Conservation (phyloP, 35 echinoderm and acorn worm genomes). For the Anneissia japonica region DNA sequence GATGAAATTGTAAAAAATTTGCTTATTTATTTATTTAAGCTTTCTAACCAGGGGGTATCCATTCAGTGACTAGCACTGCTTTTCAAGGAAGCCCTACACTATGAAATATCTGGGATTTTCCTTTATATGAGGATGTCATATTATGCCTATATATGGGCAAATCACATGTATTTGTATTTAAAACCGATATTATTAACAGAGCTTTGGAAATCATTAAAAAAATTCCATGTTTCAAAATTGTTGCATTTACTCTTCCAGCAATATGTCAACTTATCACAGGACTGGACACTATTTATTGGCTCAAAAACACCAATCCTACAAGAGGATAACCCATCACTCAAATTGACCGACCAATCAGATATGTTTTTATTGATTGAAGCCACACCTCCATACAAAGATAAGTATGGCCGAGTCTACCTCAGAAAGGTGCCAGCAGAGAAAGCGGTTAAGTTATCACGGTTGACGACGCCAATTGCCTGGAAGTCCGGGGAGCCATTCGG, state of each 20-base stretch:
- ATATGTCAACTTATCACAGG: constrained; percentile 72
- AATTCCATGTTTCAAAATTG: background rate
- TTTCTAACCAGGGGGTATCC: too few species aligned
- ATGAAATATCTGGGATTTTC: background rate
- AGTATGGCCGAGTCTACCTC: constrained; percentile 37
- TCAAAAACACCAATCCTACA: constrained; percentile 13
- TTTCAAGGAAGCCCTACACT: background rate
- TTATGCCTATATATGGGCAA: too few species aligned
- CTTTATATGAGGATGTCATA: background rate
- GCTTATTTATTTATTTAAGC: too few species aligned
- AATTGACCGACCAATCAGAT: constrained; percentile 1
- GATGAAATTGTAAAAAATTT: too few species aligned
- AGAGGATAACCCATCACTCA: background rate
- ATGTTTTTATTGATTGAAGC: constrained; percentile 82
- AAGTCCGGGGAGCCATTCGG: constrained; percentile 92
- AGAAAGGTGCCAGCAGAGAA: constrained; percentile 57
- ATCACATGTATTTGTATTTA: background rate
- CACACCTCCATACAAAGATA: constrained; percentile 67
- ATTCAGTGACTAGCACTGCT: background rate
- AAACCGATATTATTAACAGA: background rate
- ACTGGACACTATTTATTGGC: constrained; percentile 96
- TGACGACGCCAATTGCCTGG: constrained; percentile 84
- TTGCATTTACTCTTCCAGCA: constrained; percentile 39
- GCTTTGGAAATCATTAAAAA: background rate
- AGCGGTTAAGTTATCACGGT: constrained; percentile 72